Conservation (phyloP, 2,113 vertebrate species). For the Laticauda laticaudata region DNA sequence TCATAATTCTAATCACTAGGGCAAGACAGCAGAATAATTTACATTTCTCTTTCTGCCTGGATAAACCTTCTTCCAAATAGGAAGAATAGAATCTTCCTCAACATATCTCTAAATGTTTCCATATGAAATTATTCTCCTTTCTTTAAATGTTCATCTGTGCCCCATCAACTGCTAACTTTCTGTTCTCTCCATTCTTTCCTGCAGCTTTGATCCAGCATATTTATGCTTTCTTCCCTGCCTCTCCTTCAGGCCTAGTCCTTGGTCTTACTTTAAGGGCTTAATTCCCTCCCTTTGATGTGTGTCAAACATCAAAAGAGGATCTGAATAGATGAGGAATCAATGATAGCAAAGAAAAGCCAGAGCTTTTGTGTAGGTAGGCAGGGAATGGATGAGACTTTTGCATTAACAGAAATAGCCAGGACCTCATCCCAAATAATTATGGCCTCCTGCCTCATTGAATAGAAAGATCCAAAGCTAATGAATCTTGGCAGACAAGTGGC, state of each 20-base stretch:
- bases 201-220: slow-evolving; percentile 15
- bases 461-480: slow-evolving; percentile 39
- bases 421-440: slow-evolving; percentile 41
- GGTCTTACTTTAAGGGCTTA: background rate
- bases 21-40: background rate
- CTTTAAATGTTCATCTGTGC: slow-evolving; percentile 34
- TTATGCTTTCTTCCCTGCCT: background rate
- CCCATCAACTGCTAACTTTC: background rate
- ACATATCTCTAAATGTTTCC: rapidly evolving
- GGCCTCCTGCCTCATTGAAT: slow-evolving; percentile 11
- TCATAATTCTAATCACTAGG: background rate
- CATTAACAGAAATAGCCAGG: slow-evolving; percentile 23
- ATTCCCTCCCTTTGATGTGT: background rate
- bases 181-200: background rate
- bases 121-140: slow-evolving; percentile 10
- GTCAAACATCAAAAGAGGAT: slow-evolving; percentile 50
- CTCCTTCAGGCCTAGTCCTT: slow-evolving; percentile 32
- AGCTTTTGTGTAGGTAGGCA: slow-evolving; percentile 8
- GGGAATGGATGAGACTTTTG: background rate
- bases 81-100: background rate
- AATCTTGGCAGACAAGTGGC: background rate
- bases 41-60: rapidly evolving
- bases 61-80: background rate
- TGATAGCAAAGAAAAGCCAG: slow-evolving; percentile 35
- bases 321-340: slow-evolving; percentile 31